Conservation (phyloP, 2,113 vertebrate species). For the Acrocephalus kingi region DNA sequence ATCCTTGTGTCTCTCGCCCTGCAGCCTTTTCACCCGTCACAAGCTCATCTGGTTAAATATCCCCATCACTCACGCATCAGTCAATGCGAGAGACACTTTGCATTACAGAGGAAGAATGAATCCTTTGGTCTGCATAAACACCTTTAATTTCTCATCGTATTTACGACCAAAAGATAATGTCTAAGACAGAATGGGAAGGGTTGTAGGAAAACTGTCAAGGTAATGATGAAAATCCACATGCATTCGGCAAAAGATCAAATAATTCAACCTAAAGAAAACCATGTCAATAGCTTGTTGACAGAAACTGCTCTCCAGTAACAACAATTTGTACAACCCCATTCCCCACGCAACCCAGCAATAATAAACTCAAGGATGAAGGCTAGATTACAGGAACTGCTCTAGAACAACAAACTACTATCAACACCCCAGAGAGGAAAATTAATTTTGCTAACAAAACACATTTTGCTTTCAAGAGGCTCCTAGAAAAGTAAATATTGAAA, state of each 20-base stretch:
- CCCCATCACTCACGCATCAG: not conserved
- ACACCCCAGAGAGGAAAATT: not conserved
- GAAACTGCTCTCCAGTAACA: not conserved
- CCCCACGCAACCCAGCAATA: not conserved
- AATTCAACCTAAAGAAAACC: not conserved
- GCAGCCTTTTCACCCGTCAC: not conserved
- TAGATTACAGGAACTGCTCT: not conserved
- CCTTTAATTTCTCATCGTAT: not conserved
- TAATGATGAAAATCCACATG: not conserved
- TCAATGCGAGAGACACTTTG: not conserved
- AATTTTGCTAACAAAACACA: slow-evolving; percentile 2
- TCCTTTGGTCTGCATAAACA: not conserved
- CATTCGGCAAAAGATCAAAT: not conserved
- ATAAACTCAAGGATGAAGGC: not conserved
- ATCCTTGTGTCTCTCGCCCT: not conserved
- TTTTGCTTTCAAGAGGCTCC: not conserved
- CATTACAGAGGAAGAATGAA: not conserved
- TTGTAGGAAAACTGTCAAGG: not conserved
- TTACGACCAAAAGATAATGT: not conserved
- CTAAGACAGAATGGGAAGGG: not conserved
- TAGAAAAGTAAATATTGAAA: not conserved
- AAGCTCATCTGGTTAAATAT: not conserved
- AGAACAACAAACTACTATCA: not conserved
- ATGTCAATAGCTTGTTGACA: not conserved
- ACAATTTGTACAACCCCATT: not conserved